Conservation (phyloP, 2,888 invertebrate genomes). For the Erynnis tages region DNA sequence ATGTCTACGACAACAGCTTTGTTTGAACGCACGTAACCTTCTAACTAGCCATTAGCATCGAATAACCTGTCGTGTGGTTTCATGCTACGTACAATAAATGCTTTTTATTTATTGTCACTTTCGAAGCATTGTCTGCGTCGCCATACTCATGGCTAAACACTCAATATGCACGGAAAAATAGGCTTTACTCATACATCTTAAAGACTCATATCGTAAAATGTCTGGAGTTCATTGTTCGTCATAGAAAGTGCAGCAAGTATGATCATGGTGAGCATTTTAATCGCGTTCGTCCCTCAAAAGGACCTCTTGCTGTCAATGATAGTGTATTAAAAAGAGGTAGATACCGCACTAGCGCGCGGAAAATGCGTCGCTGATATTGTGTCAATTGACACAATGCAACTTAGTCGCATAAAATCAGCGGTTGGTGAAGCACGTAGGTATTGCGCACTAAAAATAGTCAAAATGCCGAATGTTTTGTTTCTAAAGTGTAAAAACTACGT, state of each 20-base stretch:
- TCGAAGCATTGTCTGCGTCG: slow-evolving; percentile 23
- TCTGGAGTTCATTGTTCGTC: slow-evolving; percentile 32
- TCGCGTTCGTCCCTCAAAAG: slow-evolving; percentile 27
- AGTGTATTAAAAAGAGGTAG: too few relatives aligned
- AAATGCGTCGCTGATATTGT: too few relatives aligned
- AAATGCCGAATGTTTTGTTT: too few relatives aligned
- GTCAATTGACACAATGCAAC: too few relatives aligned
- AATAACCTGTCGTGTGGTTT: slow-evolving; percentile 11
- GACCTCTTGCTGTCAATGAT: too few relatives aligned
- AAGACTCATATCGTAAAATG: slow-evolving; percentile 18
- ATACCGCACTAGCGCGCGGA: too few relatives aligned
- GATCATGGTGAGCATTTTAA: slow-evolving; percentile 38
- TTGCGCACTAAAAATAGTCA: too few relatives aligned
- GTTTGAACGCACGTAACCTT: slow-evolving; percentile 13
- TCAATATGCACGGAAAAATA: slow-evolving; percentile 11
- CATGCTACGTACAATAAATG: slow-evolving; percentile 18
- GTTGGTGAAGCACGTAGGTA: too few relatives aligned
- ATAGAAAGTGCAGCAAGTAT: slow-evolving; percentile 39
- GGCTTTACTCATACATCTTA: not conserved
- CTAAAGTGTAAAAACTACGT: too few relatives aligned
- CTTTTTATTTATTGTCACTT: slow-evolving; percentile 25
- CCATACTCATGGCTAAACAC: slow-evolving; percentile 4
- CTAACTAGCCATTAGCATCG: slow-evolving; percentile 21
- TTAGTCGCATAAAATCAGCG: too few relatives aligned
- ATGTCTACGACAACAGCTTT: not conserved